Percentiles rank a stretch among this genome's conserved stretches.
Evolutionary conservation across 1,140 invertebrate species (phyloP).

Genomic region (Cryptotermes secundus): DNA sequence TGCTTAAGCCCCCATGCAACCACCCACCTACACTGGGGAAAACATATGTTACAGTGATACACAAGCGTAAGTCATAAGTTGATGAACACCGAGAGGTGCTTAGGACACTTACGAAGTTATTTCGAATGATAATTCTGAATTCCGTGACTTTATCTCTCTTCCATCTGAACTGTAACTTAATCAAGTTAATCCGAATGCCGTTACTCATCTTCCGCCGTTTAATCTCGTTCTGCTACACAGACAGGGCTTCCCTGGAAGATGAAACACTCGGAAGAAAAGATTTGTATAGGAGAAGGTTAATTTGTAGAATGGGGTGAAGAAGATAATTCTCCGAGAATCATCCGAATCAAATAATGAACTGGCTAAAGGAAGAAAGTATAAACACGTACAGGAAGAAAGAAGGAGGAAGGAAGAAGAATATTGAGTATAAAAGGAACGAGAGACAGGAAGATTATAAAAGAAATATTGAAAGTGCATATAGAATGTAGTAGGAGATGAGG

Average conservation of each 20-base stretch:
- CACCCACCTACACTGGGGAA: no score
- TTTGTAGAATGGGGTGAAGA: neutral
- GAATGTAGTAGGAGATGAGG: neutral
- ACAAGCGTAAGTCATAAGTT: no score
- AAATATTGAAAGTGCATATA: neutral
- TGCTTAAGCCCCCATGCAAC: no score
- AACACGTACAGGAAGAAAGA: neutral
- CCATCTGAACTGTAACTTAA: no score
- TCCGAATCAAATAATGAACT: neutral
- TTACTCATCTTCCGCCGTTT: neutral
- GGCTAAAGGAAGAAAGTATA: neutral
- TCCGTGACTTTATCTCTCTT: no score
- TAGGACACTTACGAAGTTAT: no score
- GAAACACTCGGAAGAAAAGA: neutral
- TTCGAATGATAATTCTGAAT: no score
- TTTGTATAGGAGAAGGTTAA: neutral
- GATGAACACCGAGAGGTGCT: no score
- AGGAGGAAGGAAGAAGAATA: neutral
- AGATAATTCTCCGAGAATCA: neutral
- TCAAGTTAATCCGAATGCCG: neutral
- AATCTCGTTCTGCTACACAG: neutral
- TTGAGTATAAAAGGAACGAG: neutral
- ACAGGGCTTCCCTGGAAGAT: neutral
- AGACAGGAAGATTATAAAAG: neutral
- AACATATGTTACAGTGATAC: no score